phyloP scores from a whole-genome alignment of 1,140 invertebrate species.

The Euwallacea fornicatus region DNA sequence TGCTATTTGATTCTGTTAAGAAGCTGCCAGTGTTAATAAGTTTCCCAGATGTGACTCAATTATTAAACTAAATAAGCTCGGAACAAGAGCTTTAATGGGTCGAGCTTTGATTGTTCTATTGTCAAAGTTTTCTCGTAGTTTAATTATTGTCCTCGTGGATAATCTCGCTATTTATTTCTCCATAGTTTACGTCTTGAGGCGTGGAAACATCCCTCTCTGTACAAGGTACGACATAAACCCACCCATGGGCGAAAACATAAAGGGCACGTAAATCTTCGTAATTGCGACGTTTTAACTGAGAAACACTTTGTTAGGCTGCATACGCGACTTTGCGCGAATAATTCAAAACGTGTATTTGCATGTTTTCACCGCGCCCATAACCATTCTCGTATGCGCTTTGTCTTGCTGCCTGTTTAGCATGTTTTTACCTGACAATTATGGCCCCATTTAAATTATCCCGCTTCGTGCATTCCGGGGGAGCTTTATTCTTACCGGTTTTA shows the following conservation, averaged over 20 bases:
- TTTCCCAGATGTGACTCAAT: too few relatives aligned
- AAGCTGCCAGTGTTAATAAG: too few relatives aligned
- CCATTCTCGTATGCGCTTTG: slow-evolving; percentile 4
- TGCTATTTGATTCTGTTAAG: too few relatives aligned
- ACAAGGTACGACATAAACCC: not conserved
- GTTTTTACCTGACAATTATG: slow-evolving; percentile 6
- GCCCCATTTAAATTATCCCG: slow-evolving; percentile 3
- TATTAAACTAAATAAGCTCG: too few relatives aligned
- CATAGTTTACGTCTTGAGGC: too few relatives aligned
- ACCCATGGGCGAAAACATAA: slow-evolving; percentile 6
- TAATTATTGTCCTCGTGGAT: too few relatives aligned
- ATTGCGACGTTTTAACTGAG: slow-evolving; percentile 16
- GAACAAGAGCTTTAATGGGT: too few relatives aligned
- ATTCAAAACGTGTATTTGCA: slow-evolving; percentile 5
- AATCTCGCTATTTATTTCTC: too few relatives aligned
- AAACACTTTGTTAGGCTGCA: slow-evolving; percentile 9
- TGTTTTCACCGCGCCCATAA: slow-evolving; percentile 6
- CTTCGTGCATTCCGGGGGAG: not conserved
- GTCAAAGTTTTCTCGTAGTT: too few relatives aligned
- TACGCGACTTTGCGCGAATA: slow-evolving; percentile 8
- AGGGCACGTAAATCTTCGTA: slow-evolving; percentile 9
- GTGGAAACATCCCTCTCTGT: too few relatives aligned
- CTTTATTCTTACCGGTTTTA: not conserved
- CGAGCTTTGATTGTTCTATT: too few relatives aligned
- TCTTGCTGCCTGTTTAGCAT: slow-evolving; percentile 3